Evolutionary conservation across 2,113 vertebrate species (phyloP).

Genomic region (Albula goreensis): DNA sequence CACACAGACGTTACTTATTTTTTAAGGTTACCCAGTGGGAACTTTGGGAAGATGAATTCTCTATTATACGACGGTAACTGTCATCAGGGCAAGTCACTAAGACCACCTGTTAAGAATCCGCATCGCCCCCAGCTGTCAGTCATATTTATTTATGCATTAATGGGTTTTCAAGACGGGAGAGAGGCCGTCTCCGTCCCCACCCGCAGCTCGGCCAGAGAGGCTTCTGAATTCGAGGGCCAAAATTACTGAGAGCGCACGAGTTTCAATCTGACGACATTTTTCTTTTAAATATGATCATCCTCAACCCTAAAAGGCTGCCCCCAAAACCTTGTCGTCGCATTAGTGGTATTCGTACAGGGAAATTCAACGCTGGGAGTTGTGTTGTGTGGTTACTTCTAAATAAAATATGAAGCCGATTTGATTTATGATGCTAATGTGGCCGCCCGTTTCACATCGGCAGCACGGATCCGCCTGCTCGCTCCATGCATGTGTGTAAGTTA

Average conservation of each 20-base stretch:
- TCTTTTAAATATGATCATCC: constrained; percentile 44
- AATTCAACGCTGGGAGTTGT: background rate
- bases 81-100: constrained; percentile 19
- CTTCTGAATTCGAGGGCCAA: constrained; percentile 20
- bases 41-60: background rate
- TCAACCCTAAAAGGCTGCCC: constrained; percentile 4
- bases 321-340: background rate
- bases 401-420: constrained; percentile 4
- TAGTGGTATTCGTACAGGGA: constrained; percentile 11
- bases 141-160: background rate
- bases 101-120: constrained; percentile 48
- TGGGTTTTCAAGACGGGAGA: background rate
- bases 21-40: background rate
- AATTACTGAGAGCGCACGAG: constrained; percentile 46
- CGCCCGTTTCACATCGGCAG: background rate
- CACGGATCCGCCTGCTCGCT: background rate
- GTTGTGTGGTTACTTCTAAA: background rate
- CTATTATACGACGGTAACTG: constrained; percentile 22
- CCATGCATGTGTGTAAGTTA: background rate
- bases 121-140: background rate
- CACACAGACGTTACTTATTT: background rate
- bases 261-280: constrained; percentile 49
- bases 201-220: background rate
- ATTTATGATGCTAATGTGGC: background rate
- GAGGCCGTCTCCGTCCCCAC: background rate